phyloP scores from a whole-genome alignment of 1,140 invertebrate genomes.

The Bactericera cockerelli region DNA sequence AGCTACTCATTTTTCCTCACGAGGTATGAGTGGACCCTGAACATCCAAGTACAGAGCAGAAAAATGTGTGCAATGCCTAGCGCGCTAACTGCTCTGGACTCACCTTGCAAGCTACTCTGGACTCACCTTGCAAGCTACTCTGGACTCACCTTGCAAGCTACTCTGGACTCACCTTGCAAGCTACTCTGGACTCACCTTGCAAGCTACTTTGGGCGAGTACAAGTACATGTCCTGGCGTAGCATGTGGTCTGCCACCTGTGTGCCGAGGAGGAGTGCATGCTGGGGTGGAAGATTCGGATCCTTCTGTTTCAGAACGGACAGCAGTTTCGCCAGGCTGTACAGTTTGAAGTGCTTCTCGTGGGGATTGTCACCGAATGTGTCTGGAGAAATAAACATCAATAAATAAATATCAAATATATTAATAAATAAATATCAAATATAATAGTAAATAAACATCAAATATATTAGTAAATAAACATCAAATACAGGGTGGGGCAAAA shows the following conservation, averaged over 20 bases:
- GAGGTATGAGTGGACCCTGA: no score
- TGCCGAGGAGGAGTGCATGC: not conserved
- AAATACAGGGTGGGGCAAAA: no score
- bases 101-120: no score
- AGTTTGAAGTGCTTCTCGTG: constrained; percentile 2
- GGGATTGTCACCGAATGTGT: not conserved
- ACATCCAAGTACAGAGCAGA: no score
- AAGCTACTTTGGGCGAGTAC: not conserved
- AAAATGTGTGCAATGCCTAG: no score
- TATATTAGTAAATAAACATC: not conserved
- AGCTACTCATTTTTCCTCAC: no score
- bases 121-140: no score
- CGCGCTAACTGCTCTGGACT: no score
- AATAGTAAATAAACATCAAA: not conserved
- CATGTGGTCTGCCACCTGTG: not conserved
- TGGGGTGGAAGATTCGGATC: not conserved
- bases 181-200: not conserved
- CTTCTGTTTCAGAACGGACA: not conserved
- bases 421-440: not conserved
- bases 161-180: no score
- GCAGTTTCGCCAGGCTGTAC: not conserved
- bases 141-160: no score
- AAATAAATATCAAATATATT: not conserved
- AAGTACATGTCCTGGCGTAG: not conserved
- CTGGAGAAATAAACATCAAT: not conserved